Evolutionary conservation across 37 sponge, comb jelly and placozoan species (phyloP).

Genomic region (Spongilla lacustris): DNA sequence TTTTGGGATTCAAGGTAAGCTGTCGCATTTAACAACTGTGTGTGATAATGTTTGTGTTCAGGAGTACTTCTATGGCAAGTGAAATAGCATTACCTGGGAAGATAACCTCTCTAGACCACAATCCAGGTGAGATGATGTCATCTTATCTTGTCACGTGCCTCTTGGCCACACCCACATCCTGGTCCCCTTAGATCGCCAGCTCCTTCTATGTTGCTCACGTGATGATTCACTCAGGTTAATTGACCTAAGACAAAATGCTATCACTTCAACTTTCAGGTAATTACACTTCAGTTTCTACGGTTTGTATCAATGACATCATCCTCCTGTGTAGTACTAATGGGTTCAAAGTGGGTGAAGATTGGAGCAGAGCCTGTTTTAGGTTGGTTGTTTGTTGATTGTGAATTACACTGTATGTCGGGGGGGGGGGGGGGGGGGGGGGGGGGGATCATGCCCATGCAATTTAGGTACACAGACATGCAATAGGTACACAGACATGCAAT

Average conservation of each 20-base stretch:
- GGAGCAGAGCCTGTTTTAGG: slow-evolving; percentile 74
- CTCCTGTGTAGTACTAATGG: slow-evolving; percentile 27
- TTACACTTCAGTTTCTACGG: background rate
- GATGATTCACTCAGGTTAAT: slow-evolving; percentile 89
- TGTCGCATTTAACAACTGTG: too few relatives aligned
- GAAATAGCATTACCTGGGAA: slow-evolving; percentile 90
- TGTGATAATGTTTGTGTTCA: background rate
- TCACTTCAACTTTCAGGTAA: slow-evolving; percentile 80
- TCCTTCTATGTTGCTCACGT: slow-evolving; percentile 83
- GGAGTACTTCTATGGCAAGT: slow-evolving; percentile 16
- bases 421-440: too few relatives aligned
- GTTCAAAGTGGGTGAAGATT: slow-evolving; percentile 68
- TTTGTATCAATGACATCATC: background rate
- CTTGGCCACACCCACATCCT: background rate
- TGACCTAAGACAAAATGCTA: slow-evolving; percentile 87
- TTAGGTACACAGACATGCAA: too few relatives aligned
- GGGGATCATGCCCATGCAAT: too few relatives aligned
- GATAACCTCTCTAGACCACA: slow-evolving; percentile 86
- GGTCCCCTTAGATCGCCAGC: slow-evolving; percentile 53
- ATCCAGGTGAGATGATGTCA: slow-evolving; percentile 44
- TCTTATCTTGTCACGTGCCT: background rate
- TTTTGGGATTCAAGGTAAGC: slow-evolving; percentile 91
- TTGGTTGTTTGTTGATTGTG: background rate
- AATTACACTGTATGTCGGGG: too few relatives aligned
- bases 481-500: too few relatives aligned